These are phyloP conservation scores for Marronus borbonicus DNA, from an alignment of 2,888 invertebrate genomes.

Conservation along the genomic window DNA sequence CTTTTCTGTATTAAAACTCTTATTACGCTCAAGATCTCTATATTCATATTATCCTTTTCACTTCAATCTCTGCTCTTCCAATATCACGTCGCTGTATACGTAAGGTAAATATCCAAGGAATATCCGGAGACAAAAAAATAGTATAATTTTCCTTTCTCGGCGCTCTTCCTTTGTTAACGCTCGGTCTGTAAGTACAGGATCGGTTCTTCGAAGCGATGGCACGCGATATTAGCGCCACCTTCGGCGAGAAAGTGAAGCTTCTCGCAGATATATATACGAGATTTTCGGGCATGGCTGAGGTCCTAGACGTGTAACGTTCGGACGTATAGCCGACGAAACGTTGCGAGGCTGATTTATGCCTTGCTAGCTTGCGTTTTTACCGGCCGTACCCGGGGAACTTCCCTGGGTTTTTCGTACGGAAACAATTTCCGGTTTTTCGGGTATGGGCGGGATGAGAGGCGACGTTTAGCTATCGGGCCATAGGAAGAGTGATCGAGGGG, in stretches of 20 bases:
- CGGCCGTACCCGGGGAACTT: not conserved
- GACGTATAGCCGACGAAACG: not conserved
- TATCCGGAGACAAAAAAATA: not conserved
- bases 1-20: too few species aligned
- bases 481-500: not conserved
- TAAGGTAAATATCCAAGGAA: not conserved
- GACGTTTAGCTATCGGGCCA: too few species aligned
- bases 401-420: conserved; percentile 23
- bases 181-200: not conserved
- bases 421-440: conserved; percentile 22
- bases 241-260: conserved; percentile 17
- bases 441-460: not conserved
- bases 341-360: conserved; percentile 33
- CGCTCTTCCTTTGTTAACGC: conserved; percentile 32
- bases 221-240: conserved; percentile 35
- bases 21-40: too few species aligned
- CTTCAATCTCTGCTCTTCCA: too few species aligned
- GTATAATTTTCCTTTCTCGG: not conserved
- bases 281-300: too few species aligned
- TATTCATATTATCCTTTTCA: too few species aligned
- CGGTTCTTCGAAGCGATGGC: conserved; percentile 10
- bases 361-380: conserved; percentile 28
- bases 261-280: not conserved
- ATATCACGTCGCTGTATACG: too few species aligned
- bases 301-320: too few species aligned